phyloP scores from a whole-genome alignment of 2,113 vertebrate species.

The Pogona vitticeps region DNA sequence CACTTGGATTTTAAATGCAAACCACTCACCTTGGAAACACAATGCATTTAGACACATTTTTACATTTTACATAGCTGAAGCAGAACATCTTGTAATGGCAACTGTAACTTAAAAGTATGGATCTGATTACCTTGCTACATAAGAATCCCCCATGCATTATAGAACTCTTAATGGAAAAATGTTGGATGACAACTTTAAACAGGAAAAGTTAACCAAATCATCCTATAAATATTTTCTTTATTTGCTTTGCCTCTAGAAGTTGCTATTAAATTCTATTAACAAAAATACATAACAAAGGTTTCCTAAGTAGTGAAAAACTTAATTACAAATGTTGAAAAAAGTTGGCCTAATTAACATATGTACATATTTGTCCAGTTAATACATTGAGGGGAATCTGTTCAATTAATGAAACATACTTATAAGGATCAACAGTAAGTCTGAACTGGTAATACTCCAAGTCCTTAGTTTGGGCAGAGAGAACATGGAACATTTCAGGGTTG shows the following conservation, averaged over 20 bases:
- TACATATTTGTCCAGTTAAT: constrained; percentile 88
- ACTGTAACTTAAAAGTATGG: constrained; percentile 69
- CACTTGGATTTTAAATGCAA: constrained; percentile 46
- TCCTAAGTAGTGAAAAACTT: constrained; percentile 82
- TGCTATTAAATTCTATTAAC: constrained; percentile 85
- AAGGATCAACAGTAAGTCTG: constrained; percentile 66
- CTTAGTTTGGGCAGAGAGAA: constrained; percentile 62
- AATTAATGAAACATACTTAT: constrained; percentile 78
- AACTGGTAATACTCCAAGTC: constrained; percentile 16
- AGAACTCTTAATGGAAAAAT: constrained; percentile 57
- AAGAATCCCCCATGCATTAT: constrained; percentile 69
- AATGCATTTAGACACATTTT: constrained; percentile 62
- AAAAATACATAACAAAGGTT: constrained; percentile 86
- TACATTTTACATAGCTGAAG: constrained; percentile 61
- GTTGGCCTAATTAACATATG: constrained; percentile 89
- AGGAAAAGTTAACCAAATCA: constrained; percentile 79
- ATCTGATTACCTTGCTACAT: constrained; percentile 52
- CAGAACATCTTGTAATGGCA: constrained; percentile 65
- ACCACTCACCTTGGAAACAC: constrained; percentile 55
- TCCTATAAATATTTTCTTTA: constrained; percentile 85
- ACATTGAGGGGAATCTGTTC: constrained; percentile 79
- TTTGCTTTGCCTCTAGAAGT: constrained; percentile 83
- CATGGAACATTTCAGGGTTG: constrained; percentile 49
- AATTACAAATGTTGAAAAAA: constrained; percentile 93
- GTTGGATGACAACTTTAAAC: constrained; percentile 74